These are phyloP conservation scores for Acropora tenuis DNA, from an alignment of 64 coral and sea anemone genomes.

Conservation along the genomic window DNA sequence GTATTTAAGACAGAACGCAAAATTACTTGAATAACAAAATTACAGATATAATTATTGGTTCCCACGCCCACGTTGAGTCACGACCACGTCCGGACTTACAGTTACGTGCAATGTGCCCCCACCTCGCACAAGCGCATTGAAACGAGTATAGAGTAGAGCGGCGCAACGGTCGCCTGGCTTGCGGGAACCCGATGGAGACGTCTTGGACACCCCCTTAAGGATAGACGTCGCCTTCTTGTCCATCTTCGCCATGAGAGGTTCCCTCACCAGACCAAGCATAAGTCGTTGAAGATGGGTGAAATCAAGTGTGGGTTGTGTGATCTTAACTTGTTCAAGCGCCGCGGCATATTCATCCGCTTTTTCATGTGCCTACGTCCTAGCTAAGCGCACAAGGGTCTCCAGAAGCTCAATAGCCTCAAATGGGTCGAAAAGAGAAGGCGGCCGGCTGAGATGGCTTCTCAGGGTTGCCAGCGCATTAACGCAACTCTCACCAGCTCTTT, in stretches of 20 bases:
- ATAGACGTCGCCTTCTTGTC: not conserved
- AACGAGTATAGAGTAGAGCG: not conserved
- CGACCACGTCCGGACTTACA: not conserved
- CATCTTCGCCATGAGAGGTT: not conserved
- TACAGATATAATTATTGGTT: not conserved
- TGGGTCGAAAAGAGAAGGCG: not conserved
- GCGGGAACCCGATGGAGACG: not conserved
- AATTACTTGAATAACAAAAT: not conserved
- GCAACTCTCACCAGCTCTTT: not conserved
- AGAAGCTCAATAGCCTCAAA: constrained; percentile 49
- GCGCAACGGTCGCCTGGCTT: not conserved
- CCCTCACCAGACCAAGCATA: not conserved
- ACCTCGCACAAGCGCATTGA: not conserved
- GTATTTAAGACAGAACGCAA: not conserved
- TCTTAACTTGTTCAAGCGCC: not conserved
- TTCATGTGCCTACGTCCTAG: not conserved
- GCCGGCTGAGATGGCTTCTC: constrained; percentile 9
- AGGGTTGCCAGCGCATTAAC: constrained; percentile 3
- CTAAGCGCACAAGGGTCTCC: constrained; percentile 9
- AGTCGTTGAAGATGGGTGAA: not conserved
- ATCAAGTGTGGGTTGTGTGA: not conserved
- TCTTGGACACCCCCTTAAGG: constrained; percentile 7
- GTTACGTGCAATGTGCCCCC: not conserved
- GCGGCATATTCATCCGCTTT: constrained; percentile 9
- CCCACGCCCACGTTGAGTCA: not conserved